A percentile compares a stretch with the other conserved stretches of the same genome.
Conservation (phyloP, 2,113 vertebrate species). For the Alligator mississippiensis region DNA sequence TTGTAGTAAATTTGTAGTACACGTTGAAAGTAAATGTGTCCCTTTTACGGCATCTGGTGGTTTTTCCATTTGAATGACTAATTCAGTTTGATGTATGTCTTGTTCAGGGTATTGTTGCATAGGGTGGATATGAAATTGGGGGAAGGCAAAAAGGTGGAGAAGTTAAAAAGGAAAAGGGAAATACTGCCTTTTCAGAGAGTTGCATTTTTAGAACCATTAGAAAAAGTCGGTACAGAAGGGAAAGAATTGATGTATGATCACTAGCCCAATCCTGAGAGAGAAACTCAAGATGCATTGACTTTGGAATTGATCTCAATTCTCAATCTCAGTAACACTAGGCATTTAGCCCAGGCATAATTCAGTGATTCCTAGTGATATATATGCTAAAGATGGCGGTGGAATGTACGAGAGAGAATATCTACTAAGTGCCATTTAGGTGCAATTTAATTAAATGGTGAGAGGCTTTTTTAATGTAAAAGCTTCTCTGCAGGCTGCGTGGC, state of each 20-base stretch:
- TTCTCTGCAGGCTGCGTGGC: background rate
- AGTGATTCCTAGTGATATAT: background rate
- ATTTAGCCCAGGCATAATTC: background rate
- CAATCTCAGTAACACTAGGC: background rate
- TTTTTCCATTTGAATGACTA: background rate
- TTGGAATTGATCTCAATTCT: background rate
- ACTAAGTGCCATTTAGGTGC: background rate
- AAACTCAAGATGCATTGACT: background rate
- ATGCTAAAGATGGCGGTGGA: background rate
- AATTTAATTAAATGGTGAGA: background rate
- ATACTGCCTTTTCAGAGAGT: too few relatives aligned
- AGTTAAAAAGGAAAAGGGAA: background rate
- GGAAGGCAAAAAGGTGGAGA: background rate
- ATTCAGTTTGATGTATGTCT: background rate
- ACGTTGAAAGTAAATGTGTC: background rate
- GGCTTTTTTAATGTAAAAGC: background rate
- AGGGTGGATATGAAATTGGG: background rate
- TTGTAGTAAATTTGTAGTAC: background rate
- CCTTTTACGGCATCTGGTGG: background rate
- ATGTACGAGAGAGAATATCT: background rate
- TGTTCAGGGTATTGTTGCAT: background rate
- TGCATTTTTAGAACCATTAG: rapidly evolving
- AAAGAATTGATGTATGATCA: background rate
- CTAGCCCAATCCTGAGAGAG: background rate
- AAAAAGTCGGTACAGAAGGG: background rate